Evolutionary conservation across 2,113 vertebrate species (phyloP), one percentile per base, ranked within the genome.

Genomic region (Hydropotes inermis): DNA sequence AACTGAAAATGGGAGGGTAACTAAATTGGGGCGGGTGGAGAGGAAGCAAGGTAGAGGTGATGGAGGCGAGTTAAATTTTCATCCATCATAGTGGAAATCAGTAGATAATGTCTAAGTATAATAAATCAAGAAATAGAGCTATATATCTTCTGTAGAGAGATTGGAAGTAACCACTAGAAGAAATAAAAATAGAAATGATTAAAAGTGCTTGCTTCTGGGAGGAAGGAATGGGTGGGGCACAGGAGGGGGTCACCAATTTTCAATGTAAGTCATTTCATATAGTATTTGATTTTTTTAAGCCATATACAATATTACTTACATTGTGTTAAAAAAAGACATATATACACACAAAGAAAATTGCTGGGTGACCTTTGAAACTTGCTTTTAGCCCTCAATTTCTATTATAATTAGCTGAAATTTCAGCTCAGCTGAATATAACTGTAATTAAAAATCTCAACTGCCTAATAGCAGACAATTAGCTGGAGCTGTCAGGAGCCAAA

Each of bases 371-470:
- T 97, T 97, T 97, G 94, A 78, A 96, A 96, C 83, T 94, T 96
- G 90, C 89, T 91, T 88, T 91, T 93, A 93, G 89, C 61, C 55
- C 60, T 93, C 89, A 91, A 52, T 96, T 98, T 97, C 83, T 95
- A 97, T 96, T 96, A 93, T 95, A 97, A 93, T 95, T 97, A 97
- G 96, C 87, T 97, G 92, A 97, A 95, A 97, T 98, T 97, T 97
- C 89, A 98, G 86, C 94, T 96, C 58, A 93, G 96, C 52, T 95
- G 92, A 96, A 96, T 98, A 89, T 91, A 96, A 97, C 76, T 82
- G 95, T 97, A 97, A 97, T 98, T 97, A 97, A 98, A 97, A 97
- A 95, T 97, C 95, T 97, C 92, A 96, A 95, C 92, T 96, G 83
- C 55, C 89, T 97, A 97, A 97, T 97, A 89, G 96, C 88, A 98